A percentile compares a stretch with the other conserved stretches of the same genome.
phyloP scores from a whole-genome alignment of 2,113 vertebrate species.

The Scytalopus superciliaris region DNA sequence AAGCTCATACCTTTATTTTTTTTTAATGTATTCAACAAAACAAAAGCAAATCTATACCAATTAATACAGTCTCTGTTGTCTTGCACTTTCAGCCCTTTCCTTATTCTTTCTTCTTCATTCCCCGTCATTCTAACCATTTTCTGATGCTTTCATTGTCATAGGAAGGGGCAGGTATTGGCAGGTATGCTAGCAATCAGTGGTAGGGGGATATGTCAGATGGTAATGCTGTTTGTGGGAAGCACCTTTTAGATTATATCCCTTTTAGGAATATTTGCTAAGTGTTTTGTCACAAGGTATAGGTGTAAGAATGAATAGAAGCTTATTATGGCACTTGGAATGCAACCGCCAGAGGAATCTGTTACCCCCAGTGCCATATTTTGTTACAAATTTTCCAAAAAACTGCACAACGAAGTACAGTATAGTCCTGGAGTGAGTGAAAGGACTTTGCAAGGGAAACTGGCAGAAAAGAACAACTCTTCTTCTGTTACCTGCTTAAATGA shows the following conservation, averaged over 20 bases:
- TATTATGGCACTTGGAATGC: background rate
- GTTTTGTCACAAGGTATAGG: background rate
- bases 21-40: background rate
- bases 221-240: background rate
- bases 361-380: background rate
- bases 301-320: background rate
- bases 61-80: background rate
- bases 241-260: background rate
- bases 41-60: background rate
- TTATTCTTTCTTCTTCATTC: background rate
- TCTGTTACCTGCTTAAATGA: conserved; percentile 90
- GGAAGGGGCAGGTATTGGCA: background rate
- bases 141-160: background rate
- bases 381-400: background rate
- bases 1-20: background rate
- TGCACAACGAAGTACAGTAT: background rate
- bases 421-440: background rate
- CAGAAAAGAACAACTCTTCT: background rate
- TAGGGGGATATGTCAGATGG: background rate
- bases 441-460: background rate
- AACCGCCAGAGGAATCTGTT: background rate
- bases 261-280: background rate
- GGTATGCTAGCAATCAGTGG: background rate
- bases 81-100: background rate
- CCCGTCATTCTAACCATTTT: background rate